A percentile compares a stretch with the other conserved stretches of the same genome.
Conservation (phyloP, 2,113 vertebrate genomes). For the Microcebus jonahi region DNA sequence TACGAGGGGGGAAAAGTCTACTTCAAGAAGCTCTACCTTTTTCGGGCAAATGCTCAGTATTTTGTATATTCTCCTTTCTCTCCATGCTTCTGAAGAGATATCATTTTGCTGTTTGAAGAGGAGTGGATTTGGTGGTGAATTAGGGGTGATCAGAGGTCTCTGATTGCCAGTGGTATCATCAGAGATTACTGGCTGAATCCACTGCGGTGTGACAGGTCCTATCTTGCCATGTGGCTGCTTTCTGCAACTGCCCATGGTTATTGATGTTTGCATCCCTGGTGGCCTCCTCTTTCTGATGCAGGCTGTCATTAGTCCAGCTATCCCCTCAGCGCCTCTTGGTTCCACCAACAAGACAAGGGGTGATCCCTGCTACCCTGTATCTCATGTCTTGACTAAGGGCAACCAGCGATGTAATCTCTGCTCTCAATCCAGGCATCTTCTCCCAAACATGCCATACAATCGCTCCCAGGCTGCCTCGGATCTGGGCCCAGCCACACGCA, state of each 20-base stretch:
- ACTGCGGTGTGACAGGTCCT: no score
- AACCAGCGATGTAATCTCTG: not conserved
- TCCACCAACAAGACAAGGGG: not conserved
- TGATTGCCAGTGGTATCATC: not conserved
- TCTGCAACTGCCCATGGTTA: not conserved
- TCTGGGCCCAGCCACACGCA: not conserved
- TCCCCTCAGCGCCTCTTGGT: not conserved
- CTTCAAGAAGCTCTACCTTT: not conserved
- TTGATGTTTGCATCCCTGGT: not conserved
- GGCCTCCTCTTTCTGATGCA: not conserved
- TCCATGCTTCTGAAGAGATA: not conserved
- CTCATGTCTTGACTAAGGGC: rapidly evolving
- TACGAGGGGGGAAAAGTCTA: not conserved
- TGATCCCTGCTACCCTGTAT: not conserved
- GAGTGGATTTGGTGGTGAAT: rapidly evolving
- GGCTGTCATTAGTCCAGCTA: not conserved
- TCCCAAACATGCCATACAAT: not conserved
- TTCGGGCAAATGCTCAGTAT: not conserved
- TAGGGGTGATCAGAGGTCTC: not conserved
- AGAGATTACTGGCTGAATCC: not conserved
- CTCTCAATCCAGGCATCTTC: not conserved
- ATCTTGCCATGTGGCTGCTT: not conserved
- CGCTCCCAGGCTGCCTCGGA: rapidly evolving
- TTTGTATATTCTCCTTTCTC: not conserved
- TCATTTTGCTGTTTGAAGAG: not conserved